A percentile compares a stretch with the other conserved stretches of the same genome.
These are phyloP conservation scores for Muscidifurax raptorellus DNA, from an alignment of 1,140 invertebrate genomes.

Conservation along the genomic window DNA sequence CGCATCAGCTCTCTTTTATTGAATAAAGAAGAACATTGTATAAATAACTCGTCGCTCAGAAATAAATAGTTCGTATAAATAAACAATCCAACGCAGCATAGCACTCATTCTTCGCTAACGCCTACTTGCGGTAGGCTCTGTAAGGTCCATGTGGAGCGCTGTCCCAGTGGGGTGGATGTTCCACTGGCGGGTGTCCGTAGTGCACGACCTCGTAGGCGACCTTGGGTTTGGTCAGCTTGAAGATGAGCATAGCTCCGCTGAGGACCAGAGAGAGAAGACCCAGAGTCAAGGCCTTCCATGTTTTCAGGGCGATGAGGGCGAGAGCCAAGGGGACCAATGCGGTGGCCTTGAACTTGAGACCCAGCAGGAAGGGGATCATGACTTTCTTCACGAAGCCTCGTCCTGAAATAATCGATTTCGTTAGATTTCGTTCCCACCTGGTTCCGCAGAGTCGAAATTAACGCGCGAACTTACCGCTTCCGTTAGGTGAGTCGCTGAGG, in stretches of 20 bases:
- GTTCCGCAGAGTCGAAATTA: background rate
- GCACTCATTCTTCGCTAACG: background rate
- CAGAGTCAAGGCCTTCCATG: slow-evolving; percentile 90
- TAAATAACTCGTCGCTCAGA: slow-evolving; percentile 18
- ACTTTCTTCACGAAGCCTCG: slow-evolving; percentile 89
- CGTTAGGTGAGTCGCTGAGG: slow-evolving; percentile 78
- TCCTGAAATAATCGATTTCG: slow-evolving; percentile 73
- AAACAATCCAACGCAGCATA: slow-evolving; percentile 42
- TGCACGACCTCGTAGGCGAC: slow-evolving; percentile 88
- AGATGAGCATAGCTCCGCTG: slow-evolving; percentile 88
- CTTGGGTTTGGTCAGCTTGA: slow-evolving; percentile 90
- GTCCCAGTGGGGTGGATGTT: slow-evolving; percentile 81
- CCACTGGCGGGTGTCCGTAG: slow-evolving; percentile 86
- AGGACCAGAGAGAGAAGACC: slow-evolving; percentile 88
- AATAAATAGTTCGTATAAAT: slow-evolving; percentile 36
- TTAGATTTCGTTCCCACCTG: slow-evolving; percentile 15
- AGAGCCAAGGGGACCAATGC: slow-evolving; percentile 87
- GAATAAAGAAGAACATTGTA: background rate
- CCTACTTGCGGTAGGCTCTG: slow-evolving; percentile 73
- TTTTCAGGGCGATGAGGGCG: slow-evolving; percentile 88
- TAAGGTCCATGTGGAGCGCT: slow-evolving; percentile 79
- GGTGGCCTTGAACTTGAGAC: slow-evolving; percentile 89
- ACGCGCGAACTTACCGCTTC: slow-evolving; percentile 74
- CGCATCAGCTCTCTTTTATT: slow-evolving; percentile 27
- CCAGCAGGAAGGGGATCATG: slow-evolving; percentile 87